Base-by-base conservation (phyloP, 2,113 vertebrate species). In the Syrrhaptes paradoxus region DNA sequence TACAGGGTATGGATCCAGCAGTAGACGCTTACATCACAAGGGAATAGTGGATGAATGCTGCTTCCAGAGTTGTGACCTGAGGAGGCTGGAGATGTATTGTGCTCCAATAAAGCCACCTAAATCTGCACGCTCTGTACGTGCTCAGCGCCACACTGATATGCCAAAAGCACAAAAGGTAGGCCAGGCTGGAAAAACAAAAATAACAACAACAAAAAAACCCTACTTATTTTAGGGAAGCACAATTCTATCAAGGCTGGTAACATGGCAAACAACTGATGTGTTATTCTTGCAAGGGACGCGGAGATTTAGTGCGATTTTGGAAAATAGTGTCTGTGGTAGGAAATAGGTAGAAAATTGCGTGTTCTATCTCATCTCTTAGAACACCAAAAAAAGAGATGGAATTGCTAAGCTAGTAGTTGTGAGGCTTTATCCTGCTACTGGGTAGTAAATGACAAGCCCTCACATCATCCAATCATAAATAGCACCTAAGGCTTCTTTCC, bases 31-130 rank as follows among this genome's bases (percentile, higher is more conserved):
- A n/a, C 98, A 98, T 72, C 98, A 98, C 97, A 98, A 98, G 45
- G 99, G 99, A 96, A 99, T 99, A 55, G 99, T 99, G 97, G 98
- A 99, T 11, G 99, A 99, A 94, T 99, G 99, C 98, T 99, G 99
- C 98, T 99, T 99, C 98, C 99, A 99, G 97, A 99, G 99, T 91
- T 99, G 99, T 93, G 99, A 99, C 96, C 98, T 99, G 97, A 98
- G 98, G 93, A 98, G 99, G 95, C 98, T 99, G 95, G 99, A 99
- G 98, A 99, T 99, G 99, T 99, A 99, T 96, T 99, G 99, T 28
- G 99, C 99, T 14, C 99, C 99, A 17, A 98, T 98, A 94, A 99
- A 99, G 95, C 97, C 99, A 19, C 97, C 98, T 71, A 99, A 99
- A 96, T 95, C 99, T 4, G 98, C 99, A 59, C 98, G 99, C 55